Conservation (phyloP, 2,888 invertebrate genomes). For the Melikaiella ostensackeni region DNA sequence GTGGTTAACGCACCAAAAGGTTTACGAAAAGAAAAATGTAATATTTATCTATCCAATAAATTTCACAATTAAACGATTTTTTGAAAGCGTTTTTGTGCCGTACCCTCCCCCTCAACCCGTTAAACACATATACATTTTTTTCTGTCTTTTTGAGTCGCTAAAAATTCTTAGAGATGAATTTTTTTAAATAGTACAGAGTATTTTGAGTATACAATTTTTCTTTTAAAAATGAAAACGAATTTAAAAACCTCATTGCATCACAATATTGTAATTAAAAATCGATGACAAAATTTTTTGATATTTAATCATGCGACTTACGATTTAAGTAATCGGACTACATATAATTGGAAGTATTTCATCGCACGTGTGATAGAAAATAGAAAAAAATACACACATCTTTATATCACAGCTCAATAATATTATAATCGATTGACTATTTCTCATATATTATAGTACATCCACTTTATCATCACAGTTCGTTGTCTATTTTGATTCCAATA, state of each 20-base stretch:
- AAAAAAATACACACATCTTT: neutral
- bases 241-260: neutral
- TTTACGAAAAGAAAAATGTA: neutral
- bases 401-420: neutral
- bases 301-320: neutral
- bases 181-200: neutral
- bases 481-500: neutral
- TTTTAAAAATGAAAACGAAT: neutral
- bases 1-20: neutral
- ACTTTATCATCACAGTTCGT: neutral
- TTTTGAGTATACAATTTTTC: neutral
- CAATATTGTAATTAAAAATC: neutral
- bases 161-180: neutral
- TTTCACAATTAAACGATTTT: neutral
- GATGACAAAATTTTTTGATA: neutral
- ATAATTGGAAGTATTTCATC: neutral
- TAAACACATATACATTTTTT: neutral
- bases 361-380: neutral
- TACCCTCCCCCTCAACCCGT: neutral
- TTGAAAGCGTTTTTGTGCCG: neutral
- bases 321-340: neutral
- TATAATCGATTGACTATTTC: neutral
- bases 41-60: neutral
- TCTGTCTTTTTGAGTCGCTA: neutral
- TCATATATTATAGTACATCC: neutral